Evolutionary conservation across 2,113 vertebrate genomes (phyloP).

Genomic region (Caretta caretta): DNA sequence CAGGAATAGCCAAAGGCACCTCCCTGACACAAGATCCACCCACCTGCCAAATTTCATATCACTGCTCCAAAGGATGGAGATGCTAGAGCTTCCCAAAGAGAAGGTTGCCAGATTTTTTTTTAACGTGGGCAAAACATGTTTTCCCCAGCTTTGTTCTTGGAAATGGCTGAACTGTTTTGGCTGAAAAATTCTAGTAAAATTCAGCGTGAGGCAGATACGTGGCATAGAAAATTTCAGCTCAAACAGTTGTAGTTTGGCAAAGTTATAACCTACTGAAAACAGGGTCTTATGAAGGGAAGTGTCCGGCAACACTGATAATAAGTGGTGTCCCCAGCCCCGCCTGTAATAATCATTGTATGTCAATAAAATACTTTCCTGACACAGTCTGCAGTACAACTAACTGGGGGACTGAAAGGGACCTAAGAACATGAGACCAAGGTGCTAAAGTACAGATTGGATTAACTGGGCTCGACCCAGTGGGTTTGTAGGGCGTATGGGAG

Average conservation of each 20-base stretch:
- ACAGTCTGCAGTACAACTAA: background rate
- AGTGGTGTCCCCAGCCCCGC: background rate
- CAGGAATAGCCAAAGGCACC: too few species aligned
- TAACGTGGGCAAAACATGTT: background rate
- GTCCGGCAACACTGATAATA: background rate
- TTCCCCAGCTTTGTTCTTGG: background rate
- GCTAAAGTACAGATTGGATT: background rate
- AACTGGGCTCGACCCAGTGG: background rate
- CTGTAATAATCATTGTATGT: background rate
- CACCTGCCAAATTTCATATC: background rate
- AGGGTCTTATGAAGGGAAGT: background rate
- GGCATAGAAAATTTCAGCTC: background rate
- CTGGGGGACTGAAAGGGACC: background rate
- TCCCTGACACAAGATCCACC: background rate
- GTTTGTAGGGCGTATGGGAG: background rate
- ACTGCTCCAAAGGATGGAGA: background rate
- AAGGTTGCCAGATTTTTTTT: background rate
- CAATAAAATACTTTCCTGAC: background rate
- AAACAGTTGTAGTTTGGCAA: background rate
- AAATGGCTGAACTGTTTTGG: background rate
- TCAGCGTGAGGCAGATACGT: background rate
- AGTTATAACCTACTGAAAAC: background rate
- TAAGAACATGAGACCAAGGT: background rate
- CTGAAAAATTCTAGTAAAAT: background rate
- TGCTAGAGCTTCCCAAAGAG: background rate